A percentile compares a stretch with the other conserved stretches of the same genome.
These are phyloP conservation scores for Phengaris arion DNA, from an alignment of 2,888 invertebrate genomes.

Conservation along the genomic window DNA sequence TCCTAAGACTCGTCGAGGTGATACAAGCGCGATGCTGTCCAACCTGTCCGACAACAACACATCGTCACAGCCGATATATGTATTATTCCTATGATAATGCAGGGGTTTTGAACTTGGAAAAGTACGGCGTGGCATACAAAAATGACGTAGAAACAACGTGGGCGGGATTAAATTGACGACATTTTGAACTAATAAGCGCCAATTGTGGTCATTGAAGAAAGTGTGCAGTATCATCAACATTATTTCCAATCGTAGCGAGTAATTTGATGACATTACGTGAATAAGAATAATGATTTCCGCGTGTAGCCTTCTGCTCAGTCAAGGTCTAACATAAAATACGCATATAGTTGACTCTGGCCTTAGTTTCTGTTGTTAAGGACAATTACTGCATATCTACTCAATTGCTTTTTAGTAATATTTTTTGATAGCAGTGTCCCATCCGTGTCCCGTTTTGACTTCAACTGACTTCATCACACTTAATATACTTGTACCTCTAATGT, in stretches of 20 bases:
- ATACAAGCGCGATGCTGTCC: not conserved
- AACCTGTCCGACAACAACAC: not conserved
- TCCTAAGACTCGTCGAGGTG: not conserved
- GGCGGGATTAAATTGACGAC: slow-evolving; percentile 17
- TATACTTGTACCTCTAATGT: not conserved
- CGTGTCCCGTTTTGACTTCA: not conserved
- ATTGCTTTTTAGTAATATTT: not conserved
- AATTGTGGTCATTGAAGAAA: slow-evolving; percentile 14
- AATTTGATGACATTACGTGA: not conserved
- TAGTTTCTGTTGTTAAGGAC: not conserved
- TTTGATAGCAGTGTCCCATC: not conserved
- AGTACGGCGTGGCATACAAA: slow-evolving; percentile 3
- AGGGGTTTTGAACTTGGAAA: not conserved
- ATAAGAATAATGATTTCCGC: slow-evolving; percentile 6
- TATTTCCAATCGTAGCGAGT: not conserved
- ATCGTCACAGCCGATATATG: not conserved
- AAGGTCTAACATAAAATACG: not conserved
- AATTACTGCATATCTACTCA: not conserved
- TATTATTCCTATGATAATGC: not conserved
- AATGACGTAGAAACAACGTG: not conserved
- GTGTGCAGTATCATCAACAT: slow-evolving; percentile 16
- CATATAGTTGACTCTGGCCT: not conserved
- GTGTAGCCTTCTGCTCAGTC: slow-evolving; percentile 8
- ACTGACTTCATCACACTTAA: not conserved
- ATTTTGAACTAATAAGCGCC: slow-evolving; percentile 19